A percentile compares a stretch with the other conserved stretches of the same genome.
Evolutionary conservation across 2,888 invertebrate species (phyloP).

Genomic region (Tetragnatha montana): DNA sequence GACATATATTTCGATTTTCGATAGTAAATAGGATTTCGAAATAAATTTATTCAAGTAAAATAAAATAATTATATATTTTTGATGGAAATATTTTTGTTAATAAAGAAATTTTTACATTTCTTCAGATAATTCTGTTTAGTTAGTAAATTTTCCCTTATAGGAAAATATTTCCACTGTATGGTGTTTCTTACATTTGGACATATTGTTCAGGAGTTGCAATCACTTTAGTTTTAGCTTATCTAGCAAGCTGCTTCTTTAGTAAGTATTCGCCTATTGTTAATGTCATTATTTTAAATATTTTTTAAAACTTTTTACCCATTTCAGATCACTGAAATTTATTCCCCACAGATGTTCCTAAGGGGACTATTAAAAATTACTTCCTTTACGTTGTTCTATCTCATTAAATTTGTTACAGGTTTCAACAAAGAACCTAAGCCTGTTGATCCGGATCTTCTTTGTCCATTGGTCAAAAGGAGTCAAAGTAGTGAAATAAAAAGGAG

Average conservation of each 20-base stretch:
- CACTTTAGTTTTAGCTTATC: constrained; percentile 1
- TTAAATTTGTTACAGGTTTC: neutral
- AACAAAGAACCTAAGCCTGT: neutral
- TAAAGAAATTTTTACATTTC: no score
- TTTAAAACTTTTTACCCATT: no score
- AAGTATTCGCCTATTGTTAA: neutral
- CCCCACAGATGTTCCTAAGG: no score
- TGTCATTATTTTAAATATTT: no score
- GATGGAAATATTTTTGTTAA: no score
- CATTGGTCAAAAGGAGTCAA: neutral
- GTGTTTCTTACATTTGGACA: constrained; percentile 40
- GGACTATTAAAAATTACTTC: no score
- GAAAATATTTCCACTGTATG: constrained; percentile 19
- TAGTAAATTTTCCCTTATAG: neutral
- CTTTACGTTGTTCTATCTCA: neutral
- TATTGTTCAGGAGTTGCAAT: constrained; percentile 24
- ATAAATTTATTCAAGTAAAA: no score
- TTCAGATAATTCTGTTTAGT: no score
- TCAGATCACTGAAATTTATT: no score
- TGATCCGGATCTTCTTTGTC: constrained; percentile 14
- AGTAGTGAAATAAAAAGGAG: neutral
- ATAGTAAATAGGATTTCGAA: no score
- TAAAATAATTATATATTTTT: no score
- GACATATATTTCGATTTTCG: no score
- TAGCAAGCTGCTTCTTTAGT: constrained; percentile 12